Conservation (phyloP, 1,140 invertebrate species). For the Drosophila arizonae region DNA sequence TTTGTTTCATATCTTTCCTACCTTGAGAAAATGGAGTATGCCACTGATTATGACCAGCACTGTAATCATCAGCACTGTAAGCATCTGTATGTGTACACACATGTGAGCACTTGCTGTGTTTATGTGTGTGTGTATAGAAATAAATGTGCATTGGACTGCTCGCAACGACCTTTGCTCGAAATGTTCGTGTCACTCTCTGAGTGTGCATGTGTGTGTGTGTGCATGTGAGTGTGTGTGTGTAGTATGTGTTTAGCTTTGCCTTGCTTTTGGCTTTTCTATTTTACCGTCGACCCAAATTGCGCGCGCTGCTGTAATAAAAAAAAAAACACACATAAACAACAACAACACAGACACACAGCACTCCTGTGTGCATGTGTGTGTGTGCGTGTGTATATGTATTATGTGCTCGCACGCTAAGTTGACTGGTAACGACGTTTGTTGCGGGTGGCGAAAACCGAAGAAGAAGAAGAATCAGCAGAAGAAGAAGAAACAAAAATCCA, state of each 20-base stretch:
- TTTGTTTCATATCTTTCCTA: background rate
- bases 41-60: background rate
- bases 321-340: conserved; percentile 35
- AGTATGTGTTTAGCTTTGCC: conserved; percentile 44
- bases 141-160: conserved; percentile 72
- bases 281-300: conserved; percentile 81
- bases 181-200: conserved; percentile 29
- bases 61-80: conserved; percentile 10
- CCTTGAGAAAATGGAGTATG: background rate
- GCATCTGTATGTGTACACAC: background rate
- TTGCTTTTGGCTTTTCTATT: conserved; percentile 80
- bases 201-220: conserved; percentile 11
- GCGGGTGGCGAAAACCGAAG: conserved; percentile 44
- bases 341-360: conserved; percentile 1
- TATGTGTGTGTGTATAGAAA: conserved; percentile 44
- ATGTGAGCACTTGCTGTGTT: conserved; percentile 10
- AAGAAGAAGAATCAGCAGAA: conserved; percentile 13
- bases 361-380: conserved; percentile 22
- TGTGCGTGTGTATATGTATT: conserved; percentile 37
- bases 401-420: conserved; percentile 67
- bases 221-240: background rate
- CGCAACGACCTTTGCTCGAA: conserved; percentile 75
- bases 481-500: conserved; percentile 1
- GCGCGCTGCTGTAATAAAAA: conserved; percentile 68
- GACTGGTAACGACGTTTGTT: conserved; percentile 76